Base-by-base conservation (phyloP, 1,140 invertebrate genomes). In the Lepidurus couesii region DNA sequence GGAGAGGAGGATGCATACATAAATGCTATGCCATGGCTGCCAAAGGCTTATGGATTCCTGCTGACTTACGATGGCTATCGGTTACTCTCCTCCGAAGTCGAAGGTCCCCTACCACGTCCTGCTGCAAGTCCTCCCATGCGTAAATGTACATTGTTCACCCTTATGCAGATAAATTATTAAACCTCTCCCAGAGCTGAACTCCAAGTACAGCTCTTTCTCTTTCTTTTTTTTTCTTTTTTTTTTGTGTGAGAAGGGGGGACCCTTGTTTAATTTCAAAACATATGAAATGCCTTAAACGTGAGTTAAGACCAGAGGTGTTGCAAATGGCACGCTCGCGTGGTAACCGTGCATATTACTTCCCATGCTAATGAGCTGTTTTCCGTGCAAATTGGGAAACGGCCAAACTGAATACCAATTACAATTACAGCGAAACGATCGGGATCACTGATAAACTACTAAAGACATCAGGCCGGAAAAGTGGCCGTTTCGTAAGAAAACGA, bases 41-140 rank as follows among this genome's bases (percentile, higher is more conserved):
- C 53, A 65, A 65, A 65, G 53, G 53, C 53, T 65, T 65, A 65
- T 65, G 53, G 53, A 65, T 65, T 65, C 53, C 53, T 65, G 53
- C 53, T 65, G 53, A 65, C 53, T 65, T 65, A 21, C 45, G 53
- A 65, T 65, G 53, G 53, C 53, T 65, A 65, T 65, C 53, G 53
- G 53, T 65, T 13, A n/a, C 53, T 65, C 16, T 65, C 21, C 53
- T 7, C 7, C 16, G 16, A 65, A 65, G 16, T 65, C 53, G 16
- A 65, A 65, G 53, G 53, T 65, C 53, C 53, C 53, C 53, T 65
- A 65, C 53, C 53, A 65, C 53, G 53, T 65, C 53, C 53, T 65
- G 53, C 21, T 65, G 53, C 53, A 65, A 65, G 53, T n/a, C 53
- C 53, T 65, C 21, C 53, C 53, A 65, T 65, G 53, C 53, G 53